These are phyloP conservation scores for Melanerpes aurifrons DNA, from an alignment of 2,113 vertebrate species.

Conservation along the genomic window DNA sequence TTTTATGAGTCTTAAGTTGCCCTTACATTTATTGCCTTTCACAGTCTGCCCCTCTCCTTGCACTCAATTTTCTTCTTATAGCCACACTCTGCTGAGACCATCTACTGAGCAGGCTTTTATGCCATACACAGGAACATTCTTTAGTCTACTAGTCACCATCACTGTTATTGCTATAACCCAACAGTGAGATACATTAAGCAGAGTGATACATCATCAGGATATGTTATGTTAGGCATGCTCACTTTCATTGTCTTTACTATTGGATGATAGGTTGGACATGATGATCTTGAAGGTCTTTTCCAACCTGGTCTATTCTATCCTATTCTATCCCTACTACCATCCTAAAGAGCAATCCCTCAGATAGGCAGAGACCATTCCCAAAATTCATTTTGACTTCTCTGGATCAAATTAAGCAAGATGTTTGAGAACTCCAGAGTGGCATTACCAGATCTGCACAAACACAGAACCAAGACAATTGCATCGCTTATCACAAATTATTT, in stretches of 20 bases:
- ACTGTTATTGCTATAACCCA: neutral
- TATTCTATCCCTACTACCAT: neutral
- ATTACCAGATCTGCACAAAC: neutral
- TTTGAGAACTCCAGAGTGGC: neutral
- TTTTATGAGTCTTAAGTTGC: neutral
- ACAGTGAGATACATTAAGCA: neutral
- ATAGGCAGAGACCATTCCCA: neutral
- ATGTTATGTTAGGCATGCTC: neutral
- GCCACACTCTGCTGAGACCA: neutral
- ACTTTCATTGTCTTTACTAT: neutral
- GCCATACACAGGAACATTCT: neutral
- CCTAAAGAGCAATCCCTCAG: neutral
- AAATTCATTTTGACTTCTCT: neutral
- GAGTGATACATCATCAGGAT: rapidly evolving
- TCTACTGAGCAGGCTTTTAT: neutral
- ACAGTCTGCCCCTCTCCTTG: neutral
- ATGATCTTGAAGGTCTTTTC: too few species aligned
- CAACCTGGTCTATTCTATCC: too few species aligned
- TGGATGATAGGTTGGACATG: too few species aligned
- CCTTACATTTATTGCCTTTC: neutral
- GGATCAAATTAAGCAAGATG: neutral
- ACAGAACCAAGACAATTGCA: neutral
- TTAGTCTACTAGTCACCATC: neutral
- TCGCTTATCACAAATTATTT: neutral
- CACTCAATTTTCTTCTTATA: neutral